phyloP scores from a whole-genome alignment of 2,797 vertebrate genomes.

The Strix occidentalis region DNA sequence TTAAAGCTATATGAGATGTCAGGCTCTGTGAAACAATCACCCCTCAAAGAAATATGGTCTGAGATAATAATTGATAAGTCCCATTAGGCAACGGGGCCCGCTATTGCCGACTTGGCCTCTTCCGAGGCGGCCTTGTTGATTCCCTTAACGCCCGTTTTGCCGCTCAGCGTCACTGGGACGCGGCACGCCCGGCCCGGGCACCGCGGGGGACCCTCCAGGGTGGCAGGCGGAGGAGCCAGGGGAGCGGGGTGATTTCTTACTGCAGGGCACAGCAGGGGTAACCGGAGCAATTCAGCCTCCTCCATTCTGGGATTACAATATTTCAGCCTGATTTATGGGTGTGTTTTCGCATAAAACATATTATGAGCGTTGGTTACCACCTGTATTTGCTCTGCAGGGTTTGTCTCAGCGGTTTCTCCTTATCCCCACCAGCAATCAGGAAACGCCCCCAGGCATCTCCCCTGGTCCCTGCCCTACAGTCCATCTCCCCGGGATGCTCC shows the following conservation, averaged over 20 bases:
- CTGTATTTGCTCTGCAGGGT: background rate
- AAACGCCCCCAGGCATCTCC: background rate
- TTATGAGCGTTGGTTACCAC: background rate
- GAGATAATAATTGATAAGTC: constrained; percentile 87
- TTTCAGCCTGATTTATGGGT: background rate
- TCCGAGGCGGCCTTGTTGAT: constrained; percentile 63
- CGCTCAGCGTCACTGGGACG: background rate
- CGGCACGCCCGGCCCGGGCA: background rate
- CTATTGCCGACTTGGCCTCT: constrained; percentile 72
- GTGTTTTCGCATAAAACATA: background rate
- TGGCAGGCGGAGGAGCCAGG: background rate
- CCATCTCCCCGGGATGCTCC: background rate
- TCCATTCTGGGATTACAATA: background rate
- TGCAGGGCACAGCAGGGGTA: background rate
- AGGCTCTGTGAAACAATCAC: constrained; percentile 86
- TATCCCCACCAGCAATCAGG: background rate
- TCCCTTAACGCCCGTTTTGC: constrained; percentile 47
- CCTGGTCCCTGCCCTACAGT: accelerated
- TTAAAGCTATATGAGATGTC: constrained; percentile 87
- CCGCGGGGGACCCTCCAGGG: background rate
- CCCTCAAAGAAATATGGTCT: constrained; percentile 84
- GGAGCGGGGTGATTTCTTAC: background rate
- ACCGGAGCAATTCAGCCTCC: background rate
- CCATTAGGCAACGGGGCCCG: constrained; percentile 78
- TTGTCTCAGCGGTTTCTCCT: background rate